Base-by-base conservation (phyloP, 2,797 vertebrate species). In the Arctocebus calabarensis region DNA sequence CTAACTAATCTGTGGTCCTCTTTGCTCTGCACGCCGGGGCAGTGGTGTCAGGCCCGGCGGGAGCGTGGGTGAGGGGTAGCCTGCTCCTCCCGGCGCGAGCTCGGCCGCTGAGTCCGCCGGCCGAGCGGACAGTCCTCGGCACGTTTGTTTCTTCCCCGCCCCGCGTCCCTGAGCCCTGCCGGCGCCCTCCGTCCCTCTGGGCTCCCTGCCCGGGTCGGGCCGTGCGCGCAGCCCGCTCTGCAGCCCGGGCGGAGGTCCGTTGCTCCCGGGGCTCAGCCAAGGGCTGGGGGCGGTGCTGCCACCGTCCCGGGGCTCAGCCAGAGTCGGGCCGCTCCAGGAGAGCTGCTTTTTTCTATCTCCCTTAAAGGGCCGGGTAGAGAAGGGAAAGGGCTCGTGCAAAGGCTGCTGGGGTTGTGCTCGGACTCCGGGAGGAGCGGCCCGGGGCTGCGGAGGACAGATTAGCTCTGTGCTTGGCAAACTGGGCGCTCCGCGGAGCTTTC, bases 391-490 rank as follows among this genome's bases (percentile, higher is more conserved):
- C 96, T 94, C 19, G 88, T 82, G 94, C 88, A 57, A 29, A 94
- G 92, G 79, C 96, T 88, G 97, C 94, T 96, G 81, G 91, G 97
- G 97, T 97, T 96, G 97, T 96, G 97, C 96, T 96, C 96, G 97
- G 97, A 94, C 97, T 97, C 89, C 93, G 2, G 96, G 94, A 87
- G 95, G 75, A 95, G 86, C 87, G 45, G 94, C 91, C 90, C 27
- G 95, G 79, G 97, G 97, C 95, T 98, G 97, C 84, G 96, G 98
- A 97, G 97, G 91, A 71, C 97, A 98, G 98, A 98, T 98, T 98
- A 99, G 96, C 96, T 90, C 96, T 91, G 95, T 97, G 95, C 98
- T 91, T 94, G 97, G 98, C 98, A 98, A 98, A 98, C 98, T 97
- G 0, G 98, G 98, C 96, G 88, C 34, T 98, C 97, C 17, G 97